Base-by-base conservation (phyloP, 2,797 vertebrate genomes). In the Coregonus sp. region DNA sequence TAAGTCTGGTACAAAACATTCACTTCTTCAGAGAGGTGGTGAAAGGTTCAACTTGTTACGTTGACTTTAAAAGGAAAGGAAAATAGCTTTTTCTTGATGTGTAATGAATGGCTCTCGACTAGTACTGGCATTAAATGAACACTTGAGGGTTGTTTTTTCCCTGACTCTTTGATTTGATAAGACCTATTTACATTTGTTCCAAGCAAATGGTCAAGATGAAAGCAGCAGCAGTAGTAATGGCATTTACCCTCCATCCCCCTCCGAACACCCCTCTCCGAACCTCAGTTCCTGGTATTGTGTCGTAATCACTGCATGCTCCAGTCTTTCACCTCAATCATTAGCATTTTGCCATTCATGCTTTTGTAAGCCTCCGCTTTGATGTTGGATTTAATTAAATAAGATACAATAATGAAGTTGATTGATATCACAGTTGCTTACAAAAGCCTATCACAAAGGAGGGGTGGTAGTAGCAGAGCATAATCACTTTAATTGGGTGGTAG, bases 351-450 rank as follows among this genome's bases (percentile, higher is more conserved):
- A 85, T 84, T 79, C 81, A 86, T 85, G 89, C 84, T 85, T 87
- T 86, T 86, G 84, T 87, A 81, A 83, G 70, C 68, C 78, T 16
- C 40, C 20, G 72, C 86, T 92, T 88, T 87, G 81, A 89, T 87
- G 86, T 84, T 77, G 73, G 79, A 80, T 90, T 89, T 88, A 87
- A 91, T 92, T 88, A 87, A 88, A 82, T 79, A 79, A 79, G 73
- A 86, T 77, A 51, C 70, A 65, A 63, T 85, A 82, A 85, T 86
- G 76, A 87, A 79, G 70, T 51, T 78, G 81, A 90, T 86, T 83
- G 74, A 86, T 87, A 87, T 88, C 56, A 20, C n/a, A 61, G 56
- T 2, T 20, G n/a, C 56, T 61, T 61, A 61, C 56, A 61, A 61
- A 20, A 61, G 56, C 18, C 56, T 16, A 29, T 67, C 29, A 33